Percentiles rank a stretch among this genome's conserved stretches.
phyloP scores from a whole-genome alignment of 2,797 vertebrate species.

The Malurus splendens region DNA sequence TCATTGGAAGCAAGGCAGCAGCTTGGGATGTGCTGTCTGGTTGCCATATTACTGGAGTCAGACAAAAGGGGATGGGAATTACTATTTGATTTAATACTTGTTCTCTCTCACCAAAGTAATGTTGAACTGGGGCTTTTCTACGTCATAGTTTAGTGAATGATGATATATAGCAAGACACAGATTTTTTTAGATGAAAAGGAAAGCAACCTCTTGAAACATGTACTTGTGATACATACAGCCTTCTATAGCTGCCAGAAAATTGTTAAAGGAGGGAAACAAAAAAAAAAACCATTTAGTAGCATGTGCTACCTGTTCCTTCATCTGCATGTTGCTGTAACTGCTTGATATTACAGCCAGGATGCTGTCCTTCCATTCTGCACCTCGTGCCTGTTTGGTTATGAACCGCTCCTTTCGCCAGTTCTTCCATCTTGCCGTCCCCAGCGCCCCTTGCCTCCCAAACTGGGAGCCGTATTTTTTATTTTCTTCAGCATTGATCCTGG shows the following conservation, averaged over 20 bases:
- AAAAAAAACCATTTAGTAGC: fast-evolving
- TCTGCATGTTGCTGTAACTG: background rate
- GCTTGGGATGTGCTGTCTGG: background rate
- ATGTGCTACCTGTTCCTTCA: background rate
- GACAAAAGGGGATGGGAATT: background rate
- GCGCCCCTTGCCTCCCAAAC: background rate
- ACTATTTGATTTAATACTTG: background rate
- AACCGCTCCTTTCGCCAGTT: background rate
- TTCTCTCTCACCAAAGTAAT: background rate
- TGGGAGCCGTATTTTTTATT: background rate
- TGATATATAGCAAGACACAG: background rate
- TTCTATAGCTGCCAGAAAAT: background rate
- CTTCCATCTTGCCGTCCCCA: background rate
- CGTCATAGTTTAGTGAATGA: background rate
- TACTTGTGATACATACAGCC: background rate
- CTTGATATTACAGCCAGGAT: background rate
- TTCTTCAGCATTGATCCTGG: background rate
- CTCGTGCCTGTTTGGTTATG: fast-evolving
- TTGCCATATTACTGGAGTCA: background rate
- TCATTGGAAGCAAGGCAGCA: background rate
- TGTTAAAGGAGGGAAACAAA: background rate
- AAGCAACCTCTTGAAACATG: background rate
- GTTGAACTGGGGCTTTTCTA: background rate
- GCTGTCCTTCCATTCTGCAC: background rate
- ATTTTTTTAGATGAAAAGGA: background rate